phyloP scores from a whole-genome alignment of 2,888 invertebrate genomes.

The Lasioglossum leucozonium region DNA sequence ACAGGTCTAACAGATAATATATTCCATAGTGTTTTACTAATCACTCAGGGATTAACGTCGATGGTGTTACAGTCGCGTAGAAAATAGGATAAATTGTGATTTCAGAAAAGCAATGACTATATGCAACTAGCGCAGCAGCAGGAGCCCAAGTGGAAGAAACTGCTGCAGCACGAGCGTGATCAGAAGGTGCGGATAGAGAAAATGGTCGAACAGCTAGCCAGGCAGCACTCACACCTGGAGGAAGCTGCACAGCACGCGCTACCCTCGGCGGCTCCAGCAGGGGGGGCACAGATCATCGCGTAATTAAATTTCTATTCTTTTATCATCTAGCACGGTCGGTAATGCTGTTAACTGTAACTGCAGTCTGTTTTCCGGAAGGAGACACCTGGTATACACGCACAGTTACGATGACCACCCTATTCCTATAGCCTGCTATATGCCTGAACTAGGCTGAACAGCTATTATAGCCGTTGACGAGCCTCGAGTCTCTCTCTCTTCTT shows the following conservation, averaged over 20 bases:
- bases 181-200: constrained; percentile 96
- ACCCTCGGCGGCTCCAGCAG: constrained; percentile 75
- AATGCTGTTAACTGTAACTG: constrained; percentile 29
- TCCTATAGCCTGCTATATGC: not conserved
- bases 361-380: not conserved
- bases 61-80: constrained; percentile 24
- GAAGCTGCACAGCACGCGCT: constrained; percentile 92
- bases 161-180: constrained; percentile 97
- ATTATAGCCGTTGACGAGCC: not conserved
- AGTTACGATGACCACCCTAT: not conserved
- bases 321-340: constrained; percentile 42
- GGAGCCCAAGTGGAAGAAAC: constrained; percentile 96
- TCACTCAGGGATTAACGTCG: not conserved
- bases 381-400: not conserved
- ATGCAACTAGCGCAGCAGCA: constrained; percentile 95
- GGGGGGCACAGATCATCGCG: constrained; percentile 80
- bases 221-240: constrained; percentile 98
- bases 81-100: constrained; percentile 63
- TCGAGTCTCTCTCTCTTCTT: not conserved
- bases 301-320: constrained; percentile 73
- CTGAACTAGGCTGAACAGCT: not conserved
- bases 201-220: constrained; percentile 98
- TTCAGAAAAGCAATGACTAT: constrained; percentile 95
- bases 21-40: constrained; percentile 12
- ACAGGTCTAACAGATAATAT: not conserved